phyloP scores from a whole-genome alignment of 2,888 invertebrate species.

The Antheraea yamamai region DNA sequence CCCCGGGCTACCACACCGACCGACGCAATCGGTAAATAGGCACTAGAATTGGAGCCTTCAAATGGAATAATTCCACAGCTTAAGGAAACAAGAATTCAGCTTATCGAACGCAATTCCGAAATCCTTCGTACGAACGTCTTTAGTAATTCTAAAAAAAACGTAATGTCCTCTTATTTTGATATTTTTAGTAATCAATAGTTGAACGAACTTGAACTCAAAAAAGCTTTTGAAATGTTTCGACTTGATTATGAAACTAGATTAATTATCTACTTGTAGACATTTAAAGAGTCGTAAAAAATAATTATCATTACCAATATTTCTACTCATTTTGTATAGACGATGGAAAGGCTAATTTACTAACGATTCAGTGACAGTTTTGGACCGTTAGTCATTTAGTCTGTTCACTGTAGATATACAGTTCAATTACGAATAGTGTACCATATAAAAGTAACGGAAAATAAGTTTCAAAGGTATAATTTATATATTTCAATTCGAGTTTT shows the following conservation, averaged over 20 bases:
- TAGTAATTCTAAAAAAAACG: neutral
- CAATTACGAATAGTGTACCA: too few species aligned
- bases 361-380: too few species aligned
- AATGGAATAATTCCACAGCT: neutral
- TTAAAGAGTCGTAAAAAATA: neutral
- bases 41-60: slow-evolving; percentile 1
- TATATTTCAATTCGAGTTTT: neutral
- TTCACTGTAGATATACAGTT: too few species aligned
- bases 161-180: neutral
- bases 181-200: neutral
- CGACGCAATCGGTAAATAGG: slow-evolving; percentile 24
- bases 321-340: neutral
- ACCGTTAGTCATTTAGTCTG: too few species aligned
- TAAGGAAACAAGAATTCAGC: neutral
- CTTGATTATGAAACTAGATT: neutral
- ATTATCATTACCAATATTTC: neutral
- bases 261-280: too few species aligned
- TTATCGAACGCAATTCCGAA: neutral
- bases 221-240: too few species aligned
- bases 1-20: slow-evolving; percentile 60
- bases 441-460: too few species aligned
- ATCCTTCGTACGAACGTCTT: neutral
- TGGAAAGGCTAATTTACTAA: too few species aligned
- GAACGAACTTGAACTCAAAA: neutral
- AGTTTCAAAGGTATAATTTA: neutral